Percentiles rank a stretch among this genome's conserved stretches.
These are phyloP conservation scores for Sebastes steindachneri DNA, from an alignment of 2,797 vertebrate species.

Conservation along the genomic window DNA sequence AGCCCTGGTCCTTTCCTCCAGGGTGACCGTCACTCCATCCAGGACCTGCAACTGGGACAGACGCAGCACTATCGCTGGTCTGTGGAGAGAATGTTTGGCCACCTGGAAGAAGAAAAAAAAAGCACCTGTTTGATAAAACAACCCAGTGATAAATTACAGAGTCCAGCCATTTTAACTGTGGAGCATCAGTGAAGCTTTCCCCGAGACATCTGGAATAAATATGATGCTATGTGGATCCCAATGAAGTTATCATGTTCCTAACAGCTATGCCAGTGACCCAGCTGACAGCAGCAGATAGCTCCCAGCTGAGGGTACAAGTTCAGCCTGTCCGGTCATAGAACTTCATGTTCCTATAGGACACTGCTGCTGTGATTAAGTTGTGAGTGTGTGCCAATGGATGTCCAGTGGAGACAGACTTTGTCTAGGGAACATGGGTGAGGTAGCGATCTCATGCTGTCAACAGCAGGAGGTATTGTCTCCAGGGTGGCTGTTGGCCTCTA, in stretches of 20 bases:
- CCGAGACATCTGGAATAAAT: conserved; percentile 50
- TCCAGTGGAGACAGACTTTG: conserved; percentile 48
- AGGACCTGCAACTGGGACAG: conserved; percentile 86
- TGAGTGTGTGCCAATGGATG: conserved; percentile 39
- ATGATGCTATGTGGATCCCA: conserved; percentile 37
- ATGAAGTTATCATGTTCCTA: conserved; percentile 16
- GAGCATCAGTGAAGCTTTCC: neutral
- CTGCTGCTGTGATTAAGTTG: conserved; percentile 43
- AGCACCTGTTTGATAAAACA: conserved; percentile 7
- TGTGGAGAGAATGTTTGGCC: conserved; percentile 82
- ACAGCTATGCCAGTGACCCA: conserved; percentile 54
- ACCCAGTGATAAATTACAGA: neutral
- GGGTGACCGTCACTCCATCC: conserved; percentile 83
- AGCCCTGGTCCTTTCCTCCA: conserved; percentile 85
- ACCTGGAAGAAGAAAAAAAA: conserved; percentile 69
- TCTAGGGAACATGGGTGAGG: conserved; percentile 56
- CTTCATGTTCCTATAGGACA: conserved; percentile 48
- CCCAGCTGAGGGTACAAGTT: conserved; percentile 59
- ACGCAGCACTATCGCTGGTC: conserved; percentile 79
- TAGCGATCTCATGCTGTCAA: conserved; percentile 62
- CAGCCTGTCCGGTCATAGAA: conserved; percentile 42
- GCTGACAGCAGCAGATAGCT: conserved; percentile 58
- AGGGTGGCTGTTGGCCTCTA: conserved; percentile 67
- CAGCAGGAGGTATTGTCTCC: conserved; percentile 72
- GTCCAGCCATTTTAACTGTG: neutral